Evolutionary conservation across 2,113 vertebrate species (phyloP).

Genomic region (Ursus arctos): DNA sequence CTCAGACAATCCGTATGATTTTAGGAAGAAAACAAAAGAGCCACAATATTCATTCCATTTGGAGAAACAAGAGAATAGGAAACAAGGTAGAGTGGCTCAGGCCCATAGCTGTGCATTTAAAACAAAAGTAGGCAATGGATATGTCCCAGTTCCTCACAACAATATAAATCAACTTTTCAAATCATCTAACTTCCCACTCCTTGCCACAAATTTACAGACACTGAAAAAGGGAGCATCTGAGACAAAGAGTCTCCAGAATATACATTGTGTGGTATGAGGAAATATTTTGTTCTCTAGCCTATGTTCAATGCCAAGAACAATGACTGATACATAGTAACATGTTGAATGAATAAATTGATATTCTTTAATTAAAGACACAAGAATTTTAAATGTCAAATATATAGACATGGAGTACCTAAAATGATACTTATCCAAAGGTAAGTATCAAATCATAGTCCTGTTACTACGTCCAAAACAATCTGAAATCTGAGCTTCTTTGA

Average conservation of each 20-base stretch:
- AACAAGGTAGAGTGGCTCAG: background rate
- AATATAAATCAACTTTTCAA: background rate
- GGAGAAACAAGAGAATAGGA: background rate
- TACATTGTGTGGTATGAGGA: background rate
- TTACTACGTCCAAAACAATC: conserved; percentile 7
- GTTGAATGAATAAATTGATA: background rate
- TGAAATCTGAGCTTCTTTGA: conserved; percentile 47
- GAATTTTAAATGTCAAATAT: conserved; percentile 8
- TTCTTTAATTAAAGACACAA: conserved; percentile 16
- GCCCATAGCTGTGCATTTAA: background rate
- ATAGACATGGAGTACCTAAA: background rate
- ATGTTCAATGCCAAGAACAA: background rate
- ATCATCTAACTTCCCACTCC: background rate
- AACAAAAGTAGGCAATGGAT: background rate
- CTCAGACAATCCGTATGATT: background rate
- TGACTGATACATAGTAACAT: background rate
- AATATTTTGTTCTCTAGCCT: background rate
- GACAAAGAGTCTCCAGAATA: background rate
- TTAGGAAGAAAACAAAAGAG: background rate
- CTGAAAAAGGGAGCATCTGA: background rate
- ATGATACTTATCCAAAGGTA: background rate
- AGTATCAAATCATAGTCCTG: background rate
- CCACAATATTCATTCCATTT: background rate
- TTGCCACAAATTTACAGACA: background rate
- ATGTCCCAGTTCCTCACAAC: background rate